phyloP scores from a whole-genome alignment of 1,140 invertebrate genomes.

The Bombus sylvicola region DNA sequence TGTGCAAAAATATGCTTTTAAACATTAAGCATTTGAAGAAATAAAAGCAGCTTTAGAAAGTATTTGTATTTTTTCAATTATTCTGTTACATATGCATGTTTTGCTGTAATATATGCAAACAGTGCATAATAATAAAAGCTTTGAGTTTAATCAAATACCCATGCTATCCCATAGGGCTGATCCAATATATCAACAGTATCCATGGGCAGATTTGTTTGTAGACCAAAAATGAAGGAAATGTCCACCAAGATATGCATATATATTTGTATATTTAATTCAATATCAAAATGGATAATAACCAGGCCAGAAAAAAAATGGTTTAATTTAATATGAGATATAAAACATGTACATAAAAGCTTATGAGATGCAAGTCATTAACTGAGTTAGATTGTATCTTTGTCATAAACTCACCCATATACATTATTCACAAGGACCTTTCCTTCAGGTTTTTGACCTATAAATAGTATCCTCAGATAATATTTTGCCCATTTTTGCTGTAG shows the following conservation, averaged over 20 bases:
- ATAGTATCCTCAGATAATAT: conserved; percentile 55
- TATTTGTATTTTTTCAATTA: not conserved
- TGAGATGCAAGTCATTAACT: conserved; percentile 44
- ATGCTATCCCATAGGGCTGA: conserved; percentile 36
- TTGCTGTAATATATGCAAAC: conserved; percentile 10
- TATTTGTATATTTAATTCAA: conserved; percentile 28
- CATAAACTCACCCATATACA: conserved; percentile 56
- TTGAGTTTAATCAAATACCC: conserved; percentile 16
- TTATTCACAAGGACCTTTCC: conserved; percentile 54
- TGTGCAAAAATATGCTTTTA: not conserved
- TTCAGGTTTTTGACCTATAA: conserved; percentile 56
- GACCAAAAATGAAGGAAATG: conserved; percentile 57
- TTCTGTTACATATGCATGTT: conserved; percentile 6
- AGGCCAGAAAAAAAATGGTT: conserved; percentile 22
- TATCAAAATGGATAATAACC: conserved; percentile 18
- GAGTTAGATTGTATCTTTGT: conserved; percentile 52
- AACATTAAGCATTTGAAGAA: not conserved
- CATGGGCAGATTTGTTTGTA: conserved; percentile 42
- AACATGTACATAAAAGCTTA: conserved; percentile 30
- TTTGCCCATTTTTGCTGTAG: conserved; percentile 54
- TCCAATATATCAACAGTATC: conserved; percentile 51
- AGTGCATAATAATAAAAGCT: conserved; percentile 8
- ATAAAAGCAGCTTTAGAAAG: not conserved
- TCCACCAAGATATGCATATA: conserved; percentile 32
- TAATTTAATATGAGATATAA: conserved; percentile 13